Evolutionary conservation across 2,888 invertebrate genomes (phyloP).

Genomic region (Melangyna quadrimaculata): DNA sequence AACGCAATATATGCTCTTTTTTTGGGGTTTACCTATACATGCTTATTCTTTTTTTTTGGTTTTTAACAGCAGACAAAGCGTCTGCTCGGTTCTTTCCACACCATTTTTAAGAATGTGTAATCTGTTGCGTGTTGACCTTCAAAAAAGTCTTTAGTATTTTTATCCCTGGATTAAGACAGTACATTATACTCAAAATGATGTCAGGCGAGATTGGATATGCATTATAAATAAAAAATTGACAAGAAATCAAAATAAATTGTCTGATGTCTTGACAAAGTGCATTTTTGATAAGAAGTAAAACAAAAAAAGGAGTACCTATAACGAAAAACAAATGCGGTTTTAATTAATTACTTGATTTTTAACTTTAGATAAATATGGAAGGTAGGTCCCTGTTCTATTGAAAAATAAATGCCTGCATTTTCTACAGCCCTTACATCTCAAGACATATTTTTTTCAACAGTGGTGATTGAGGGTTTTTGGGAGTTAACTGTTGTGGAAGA

Average conservation of each 20-base stretch:
- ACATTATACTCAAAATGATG: slow-evolving; percentile 25
- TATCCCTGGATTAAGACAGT: background rate
- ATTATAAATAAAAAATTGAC: background rate
- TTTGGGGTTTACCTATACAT: background rate
- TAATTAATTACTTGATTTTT: background rate
- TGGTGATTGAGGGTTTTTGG: no score
- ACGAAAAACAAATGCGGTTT: background rate
- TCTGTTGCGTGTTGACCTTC: slow-evolving; percentile 57
- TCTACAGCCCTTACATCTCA: no score
- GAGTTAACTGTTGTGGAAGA: no score
- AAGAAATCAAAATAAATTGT: background rate
- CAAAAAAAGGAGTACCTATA: background rate
- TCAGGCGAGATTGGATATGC: background rate
- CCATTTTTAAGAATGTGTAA: background rate
- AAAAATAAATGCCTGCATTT: no score
- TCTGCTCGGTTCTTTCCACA: slow-evolving; percentile 34
- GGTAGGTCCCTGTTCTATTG: no score
- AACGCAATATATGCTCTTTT: slow-evolving; percentile 44
- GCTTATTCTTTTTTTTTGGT: background rate
- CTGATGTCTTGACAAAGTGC: background rate
- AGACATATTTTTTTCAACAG: no score
- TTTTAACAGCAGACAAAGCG: slow-evolving; percentile 47
- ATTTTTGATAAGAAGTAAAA: background rate
- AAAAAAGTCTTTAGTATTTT: slow-evolving; percentile 32
- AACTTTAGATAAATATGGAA: no score